These are phyloP conservation scores for Mallotus villosus DNA, from an alignment of 2,797 vertebrate species.

Conservation along the genomic window DNA sequence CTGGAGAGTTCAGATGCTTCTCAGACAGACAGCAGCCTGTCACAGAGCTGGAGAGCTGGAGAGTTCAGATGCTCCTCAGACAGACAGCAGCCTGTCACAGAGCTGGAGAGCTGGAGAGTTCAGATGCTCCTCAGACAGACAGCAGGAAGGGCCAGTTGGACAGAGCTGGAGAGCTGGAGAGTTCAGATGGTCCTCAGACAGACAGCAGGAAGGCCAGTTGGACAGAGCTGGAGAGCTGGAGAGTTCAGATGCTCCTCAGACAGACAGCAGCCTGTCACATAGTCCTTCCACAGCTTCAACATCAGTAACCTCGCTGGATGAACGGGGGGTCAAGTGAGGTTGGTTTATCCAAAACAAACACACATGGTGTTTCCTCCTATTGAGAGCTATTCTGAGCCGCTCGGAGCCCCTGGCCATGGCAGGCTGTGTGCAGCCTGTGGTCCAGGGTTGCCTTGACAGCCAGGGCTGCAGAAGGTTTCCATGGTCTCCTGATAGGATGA, in stretches of 20 bases:
- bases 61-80: no score
- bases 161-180: no score
- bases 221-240: slow-evolving; percentile 30
- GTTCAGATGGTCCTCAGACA: no score
- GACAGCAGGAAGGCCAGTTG: slow-evolving; percentile 43
- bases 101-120: no score
- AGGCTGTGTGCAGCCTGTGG: slow-evolving; percentile 50
- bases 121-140: no score
- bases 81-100: no score
- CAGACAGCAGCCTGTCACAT: background rate
- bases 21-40: no score
- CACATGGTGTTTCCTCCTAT: slow-evolving; percentile 62
- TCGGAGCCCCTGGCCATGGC: slow-evolving; percentile 33
- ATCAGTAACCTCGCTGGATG: background rate
- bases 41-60: no score
- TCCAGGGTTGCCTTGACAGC: slow-evolving; percentile 64
- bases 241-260: background rate
- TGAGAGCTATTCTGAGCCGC: slow-evolving; percentile 58
- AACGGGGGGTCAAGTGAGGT: slow-evolving; percentile 38
- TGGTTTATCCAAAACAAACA: slow-evolving; percentile 27
- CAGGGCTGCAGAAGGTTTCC: slow-evolving; percentile 48
- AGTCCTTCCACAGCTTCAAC: no score
- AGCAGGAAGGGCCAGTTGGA: no score
- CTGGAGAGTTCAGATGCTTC: no score
- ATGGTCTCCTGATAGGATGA: slow-evolving; percentile 61